These are phyloP conservation scores for Lamellibrachia satsuma DNA, from an alignment of 2,888 invertebrate genomes.

Conservation along the genomic window DNA sequence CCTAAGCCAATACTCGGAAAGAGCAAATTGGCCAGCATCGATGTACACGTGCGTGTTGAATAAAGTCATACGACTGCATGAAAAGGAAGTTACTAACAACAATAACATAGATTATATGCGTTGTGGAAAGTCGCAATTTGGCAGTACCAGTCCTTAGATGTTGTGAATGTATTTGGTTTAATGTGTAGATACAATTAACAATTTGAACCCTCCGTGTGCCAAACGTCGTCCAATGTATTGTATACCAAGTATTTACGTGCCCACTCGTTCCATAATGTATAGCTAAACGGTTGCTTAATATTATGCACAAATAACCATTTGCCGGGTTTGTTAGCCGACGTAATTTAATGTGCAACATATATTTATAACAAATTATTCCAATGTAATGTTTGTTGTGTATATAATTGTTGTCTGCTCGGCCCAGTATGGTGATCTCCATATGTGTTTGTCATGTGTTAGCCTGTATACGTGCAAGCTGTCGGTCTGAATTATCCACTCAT, in stretches of 20 bases:
- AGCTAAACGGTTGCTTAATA: background rate
- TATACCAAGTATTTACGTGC: background rate
- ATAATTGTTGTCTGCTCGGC: background rate
- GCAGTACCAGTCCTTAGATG: background rate
- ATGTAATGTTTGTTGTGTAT: background rate
- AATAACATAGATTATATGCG: background rate
- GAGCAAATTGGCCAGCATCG: no score
- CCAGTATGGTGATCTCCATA: background rate
- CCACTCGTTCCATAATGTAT: background rate
- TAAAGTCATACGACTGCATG: background rate
- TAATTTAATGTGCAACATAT: background rate
- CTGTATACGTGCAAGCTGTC: background rate
- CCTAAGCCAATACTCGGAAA: no score
- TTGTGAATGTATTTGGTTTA: background rate
- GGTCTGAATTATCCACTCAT: background rate
- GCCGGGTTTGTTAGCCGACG: background rate
- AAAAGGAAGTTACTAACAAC: background rate
- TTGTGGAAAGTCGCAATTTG: background rate
- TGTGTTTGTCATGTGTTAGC: background rate
- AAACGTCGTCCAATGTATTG: conserved; percentile 3
- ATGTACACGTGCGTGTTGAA: background rate
- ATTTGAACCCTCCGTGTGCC: background rate
- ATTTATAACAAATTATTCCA: background rate
- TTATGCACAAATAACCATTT: background rate
- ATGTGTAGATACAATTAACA: background rate